Percentiles rank a stretch among this genome's conserved stretches.
Conservation (phyloP, 2,113 vertebrate genomes). For the Cyprinodon brontotheroides region DNA sequence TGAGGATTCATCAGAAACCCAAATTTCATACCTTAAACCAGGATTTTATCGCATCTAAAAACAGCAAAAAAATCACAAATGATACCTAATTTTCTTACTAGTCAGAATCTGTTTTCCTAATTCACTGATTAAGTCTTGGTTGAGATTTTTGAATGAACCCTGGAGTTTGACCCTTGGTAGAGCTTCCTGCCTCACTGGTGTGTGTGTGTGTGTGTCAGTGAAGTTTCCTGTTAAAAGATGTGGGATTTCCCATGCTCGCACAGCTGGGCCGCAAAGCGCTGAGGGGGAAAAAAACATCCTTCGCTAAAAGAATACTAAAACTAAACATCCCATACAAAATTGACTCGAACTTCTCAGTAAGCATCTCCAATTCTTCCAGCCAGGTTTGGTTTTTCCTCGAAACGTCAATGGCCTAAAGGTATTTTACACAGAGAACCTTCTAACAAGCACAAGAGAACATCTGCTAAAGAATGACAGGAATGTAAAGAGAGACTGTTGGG, state of each 20-base stretch:
- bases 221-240: conserved; percentile 73
- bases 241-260: conserved; percentile 59
- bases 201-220: conserved; percentile 37
- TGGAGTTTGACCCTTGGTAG: conserved; percentile 34
- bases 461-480: conserved; percentile 61
- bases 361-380: background rate
- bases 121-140: conserved; percentile 16
- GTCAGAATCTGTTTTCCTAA: conserved; percentile 40
- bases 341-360: background rate
- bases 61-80: conserved; percentile 28
- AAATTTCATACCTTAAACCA: conserved; percentile 25
- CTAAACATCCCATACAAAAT: conserved; percentile 1
- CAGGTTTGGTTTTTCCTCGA: conserved; percentile 7
- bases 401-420: conserved; percentile 34
- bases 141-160: conserved; percentile 69
- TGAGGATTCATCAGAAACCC: conserved; percentile 31
- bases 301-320: conserved; percentile 10
- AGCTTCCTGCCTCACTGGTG: conserved; percentile 58
- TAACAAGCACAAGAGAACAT: conserved; percentile 52
- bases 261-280: conserved; percentile 50
- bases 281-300: conserved; percentile 50
- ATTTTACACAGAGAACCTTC: conserved; percentile 29
- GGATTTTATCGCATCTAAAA: conserved; percentile 24
- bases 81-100: conserved; percentile 37
- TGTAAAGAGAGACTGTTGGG: conserved; percentile 36